Base-by-base conservation (phyloP, 2,888 invertebrate species). In the Diploptera punctata region DNA sequence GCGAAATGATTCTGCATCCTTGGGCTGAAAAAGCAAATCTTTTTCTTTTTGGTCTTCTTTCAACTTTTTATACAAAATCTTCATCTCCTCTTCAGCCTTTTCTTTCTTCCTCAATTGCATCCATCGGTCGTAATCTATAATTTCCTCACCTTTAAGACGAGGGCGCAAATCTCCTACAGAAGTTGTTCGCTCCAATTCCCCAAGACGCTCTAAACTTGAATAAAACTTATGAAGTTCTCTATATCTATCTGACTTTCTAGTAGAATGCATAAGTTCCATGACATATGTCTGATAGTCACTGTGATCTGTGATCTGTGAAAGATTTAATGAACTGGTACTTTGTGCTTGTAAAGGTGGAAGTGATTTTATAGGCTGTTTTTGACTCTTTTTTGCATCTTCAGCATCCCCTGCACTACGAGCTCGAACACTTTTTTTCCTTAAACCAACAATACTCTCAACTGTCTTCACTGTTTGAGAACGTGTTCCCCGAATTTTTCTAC, bases 111-210 rank as follows among this genome's bases (percentile, higher is more conserved):
- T 86, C 24, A 95, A 88, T 81, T 90, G 90, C 80, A 91, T 92
- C 95, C 95, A 95, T 72, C 93, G 88, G 76, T 95, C 95, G 80
- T 92, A 95, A 83, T 95, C 94, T 74, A 95, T 90, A 10, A 94
- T 90, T 81, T 94, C 93, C 78, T 92, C 91, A 79, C 93, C 91
- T 81, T 87, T 90, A 77, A 89, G 86, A 77, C 93, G 86, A 1
- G 93, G 92, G 67, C 90, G 87, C 65, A 93, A 84, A 78, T 92
- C 91, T 57, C 86, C 86, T 0, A 86, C 87, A 0, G 92, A 92
- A 4, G 93, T 92, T 0, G 91, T 89, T 76, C 89, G 88, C 83
- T 96, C 95, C 71, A 96, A 82, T 78, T 94, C 90, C 0, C 92
- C 92, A 65, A 97, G 91, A 78, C 95, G 88, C 82, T 96, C 96